These are phyloP conservation scores for Tetragnatha versicolor DNA, from an alignment of 1,140 invertebrate genomes.

Conservation along the genomic window DNA sequence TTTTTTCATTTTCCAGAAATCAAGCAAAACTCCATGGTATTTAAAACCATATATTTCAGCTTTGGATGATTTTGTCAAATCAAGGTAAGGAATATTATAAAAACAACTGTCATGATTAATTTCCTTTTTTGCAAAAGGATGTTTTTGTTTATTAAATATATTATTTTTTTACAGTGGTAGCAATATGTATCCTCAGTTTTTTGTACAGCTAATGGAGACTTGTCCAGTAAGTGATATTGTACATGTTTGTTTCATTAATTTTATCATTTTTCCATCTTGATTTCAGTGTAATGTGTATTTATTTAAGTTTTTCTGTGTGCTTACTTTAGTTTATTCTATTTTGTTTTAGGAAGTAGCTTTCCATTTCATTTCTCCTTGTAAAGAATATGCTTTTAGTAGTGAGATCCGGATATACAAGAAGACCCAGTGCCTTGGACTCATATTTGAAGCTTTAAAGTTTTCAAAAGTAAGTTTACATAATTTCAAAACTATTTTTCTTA, in stretches of 20 bases:
- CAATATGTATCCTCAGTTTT: constrained; percentile 28
- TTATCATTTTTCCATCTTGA: not conserved
- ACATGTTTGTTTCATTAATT: not conserved
- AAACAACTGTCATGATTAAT: not conserved
- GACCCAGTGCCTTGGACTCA: constrained; percentile 26
- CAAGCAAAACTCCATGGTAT: not conserved
- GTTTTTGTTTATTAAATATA: not conserved
- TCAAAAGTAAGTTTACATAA: constrained; percentile 37
- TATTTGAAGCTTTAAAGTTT: constrained; percentile 30
- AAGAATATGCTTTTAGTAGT: constrained; percentile 26
- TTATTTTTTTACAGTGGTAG: constrained; percentile 20
- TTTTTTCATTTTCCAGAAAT: constrained; percentile 3
- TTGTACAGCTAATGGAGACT: constrained; percentile 15
- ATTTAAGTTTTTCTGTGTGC: no score
- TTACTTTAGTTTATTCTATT: not conserved
- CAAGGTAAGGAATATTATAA: not conserved
- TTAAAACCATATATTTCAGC: constrained; percentile 24
- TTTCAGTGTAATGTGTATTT: no score
- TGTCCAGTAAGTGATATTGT: constrained; percentile 30
- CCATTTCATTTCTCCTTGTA: constrained; percentile 1
- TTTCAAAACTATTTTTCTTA: not conserved
- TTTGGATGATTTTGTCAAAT: constrained; percentile 25
- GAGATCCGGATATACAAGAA: constrained; percentile 11
- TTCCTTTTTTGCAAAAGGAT: not conserved
- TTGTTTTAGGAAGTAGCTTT: constrained; percentile 10